phyloP scores from a whole-genome alignment of 2,113 vertebrate genomes.

The Saccopteryx bilineata region DNA sequence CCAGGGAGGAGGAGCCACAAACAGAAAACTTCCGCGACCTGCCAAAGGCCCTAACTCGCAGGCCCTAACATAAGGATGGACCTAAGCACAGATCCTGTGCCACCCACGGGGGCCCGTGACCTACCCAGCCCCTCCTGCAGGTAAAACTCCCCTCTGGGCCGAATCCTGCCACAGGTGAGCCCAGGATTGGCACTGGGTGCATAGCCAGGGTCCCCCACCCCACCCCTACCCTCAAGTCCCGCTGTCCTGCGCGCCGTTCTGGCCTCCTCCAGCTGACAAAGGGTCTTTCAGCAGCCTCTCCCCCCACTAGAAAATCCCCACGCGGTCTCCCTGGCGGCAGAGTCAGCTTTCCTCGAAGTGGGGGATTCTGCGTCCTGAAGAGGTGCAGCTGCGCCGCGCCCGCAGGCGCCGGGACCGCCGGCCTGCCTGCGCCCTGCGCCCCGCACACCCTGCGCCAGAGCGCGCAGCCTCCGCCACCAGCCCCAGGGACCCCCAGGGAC shows the following conservation, averaged over 20 bases:
- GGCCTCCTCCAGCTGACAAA: conserved; percentile 74
- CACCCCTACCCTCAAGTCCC: too few relatives aligned
- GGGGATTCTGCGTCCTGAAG: conserved; percentile 77
- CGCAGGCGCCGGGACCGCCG: conserved; percentile 19
- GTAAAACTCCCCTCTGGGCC: background rate
- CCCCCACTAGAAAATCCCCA: conserved; percentile 85
- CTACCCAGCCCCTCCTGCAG: background rate
- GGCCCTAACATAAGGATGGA: background rate
- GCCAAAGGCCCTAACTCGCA: background rate
- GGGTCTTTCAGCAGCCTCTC: conserved; percentile 85
- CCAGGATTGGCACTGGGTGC: background rate
- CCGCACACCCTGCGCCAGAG: background rate
- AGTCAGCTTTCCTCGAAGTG: conserved; percentile 82
- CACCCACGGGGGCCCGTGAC: background rate
- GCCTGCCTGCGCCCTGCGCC: background rate
- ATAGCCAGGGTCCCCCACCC: background rate
- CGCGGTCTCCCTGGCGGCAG: conserved; percentile 75
- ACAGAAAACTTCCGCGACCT: background rate
- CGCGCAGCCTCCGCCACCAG: background rate
- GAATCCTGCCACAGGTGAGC: rapidly evolving
- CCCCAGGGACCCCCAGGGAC: background rate
- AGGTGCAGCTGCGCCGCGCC: conserved; percentile 74
- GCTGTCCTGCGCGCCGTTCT: background rate
- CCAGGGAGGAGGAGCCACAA: background rate
- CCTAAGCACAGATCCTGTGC: background rate